Conservation (phyloP, 2,888 invertebrate genomes). For the Dysmachus trigonus region DNA sequence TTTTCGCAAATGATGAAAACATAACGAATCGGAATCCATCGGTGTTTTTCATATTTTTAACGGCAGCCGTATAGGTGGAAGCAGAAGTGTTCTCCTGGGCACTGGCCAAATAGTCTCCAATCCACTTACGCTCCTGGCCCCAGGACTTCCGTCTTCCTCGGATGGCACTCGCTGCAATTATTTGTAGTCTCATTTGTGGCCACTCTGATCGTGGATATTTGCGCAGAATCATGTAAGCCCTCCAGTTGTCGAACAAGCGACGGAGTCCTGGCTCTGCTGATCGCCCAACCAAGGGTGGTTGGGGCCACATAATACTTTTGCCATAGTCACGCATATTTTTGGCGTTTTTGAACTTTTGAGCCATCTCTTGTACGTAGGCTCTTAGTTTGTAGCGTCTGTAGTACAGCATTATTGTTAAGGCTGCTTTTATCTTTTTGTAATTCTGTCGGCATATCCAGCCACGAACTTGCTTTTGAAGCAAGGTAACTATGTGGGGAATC, state of each 20-base stretch:
- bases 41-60: slow-evolving; percentile 73
- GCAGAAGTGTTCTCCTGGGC: slow-evolving; percentile 75
- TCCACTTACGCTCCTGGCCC: slow-evolving; percentile 83
- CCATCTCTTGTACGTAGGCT: slow-evolving; percentile 74
- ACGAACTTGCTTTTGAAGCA: slow-evolving; percentile 96
- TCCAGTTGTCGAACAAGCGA: slow-evolving; percentile 80
- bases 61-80: slow-evolving; percentile 72
- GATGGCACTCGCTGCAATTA: slow-evolving; percentile 78
- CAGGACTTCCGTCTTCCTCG: slow-evolving; percentile 71
- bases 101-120: slow-evolving; percentile 81
- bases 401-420: slow-evolving; percentile 79
- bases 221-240: slow-evolving; percentile 85
- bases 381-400: slow-evolving; percentile 81
- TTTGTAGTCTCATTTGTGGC: slow-evolving; percentile 85
- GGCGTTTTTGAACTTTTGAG: slow-evolving; percentile 72
- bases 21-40: slow-evolving; percentile 71
- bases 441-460: slow-evolving; percentile 80
- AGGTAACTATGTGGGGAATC: slow-evolving; percentile 89
- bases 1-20: slow-evolving; percentile 63
- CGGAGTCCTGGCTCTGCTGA: slow-evolving; percentile 71
- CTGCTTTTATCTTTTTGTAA: slow-evolving; percentile 87
- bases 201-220: slow-evolving; percentile 84
- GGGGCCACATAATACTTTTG: slow-evolving; percentile 83
- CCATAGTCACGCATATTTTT: slow-evolving; percentile 78
- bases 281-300: slow-evolving; percentile 75